A percentile compares a stretch with the other conserved stretches of the same genome.
phyloP scores from a whole-genome alignment of 2,797 vertebrate species.

The Falco concolor region DNA sequence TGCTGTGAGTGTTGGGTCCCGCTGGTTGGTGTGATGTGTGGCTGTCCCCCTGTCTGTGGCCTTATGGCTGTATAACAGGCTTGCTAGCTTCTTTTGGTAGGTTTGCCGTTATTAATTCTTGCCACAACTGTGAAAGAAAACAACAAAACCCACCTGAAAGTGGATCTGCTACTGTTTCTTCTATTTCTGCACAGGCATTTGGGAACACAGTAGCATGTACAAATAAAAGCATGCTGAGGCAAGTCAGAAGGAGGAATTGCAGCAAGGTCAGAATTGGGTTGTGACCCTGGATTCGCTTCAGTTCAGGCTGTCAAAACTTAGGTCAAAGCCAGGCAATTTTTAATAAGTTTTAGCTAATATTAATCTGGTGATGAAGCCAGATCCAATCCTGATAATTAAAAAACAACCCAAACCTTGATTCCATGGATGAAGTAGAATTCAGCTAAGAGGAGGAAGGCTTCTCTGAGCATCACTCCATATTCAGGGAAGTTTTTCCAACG shows the following conservation, averaged over 20 bases:
- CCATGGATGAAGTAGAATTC: neutral
- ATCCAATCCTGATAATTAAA: neutral
- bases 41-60: neutral
- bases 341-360: neutral
- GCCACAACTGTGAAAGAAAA: neutral
- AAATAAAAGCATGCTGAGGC: neutral
- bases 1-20: neutral
- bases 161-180: neutral
- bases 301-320: neutral
- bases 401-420: neutral
- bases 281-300: neutral
- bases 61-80: neutral
- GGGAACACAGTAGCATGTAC: accelerated
- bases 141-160: neutral
- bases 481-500: neutral
- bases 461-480: neutral
- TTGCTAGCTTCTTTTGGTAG: neutral
- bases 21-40: accelerated
- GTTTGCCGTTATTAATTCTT: neutral
- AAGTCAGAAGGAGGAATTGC: neutral
- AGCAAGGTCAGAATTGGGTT: neutral
- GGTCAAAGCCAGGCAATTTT: neutral
- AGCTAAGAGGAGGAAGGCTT: neutral
- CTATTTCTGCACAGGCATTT: neutral
- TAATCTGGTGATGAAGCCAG: neutral